A percentile compares a stretch with the other conserved stretches of the same genome.
These are phyloP conservation scores for Zoanthus solanderi DNA, from an alignment of 92 coral and sea anemone genomes.

Conservation along the genomic window DNA sequence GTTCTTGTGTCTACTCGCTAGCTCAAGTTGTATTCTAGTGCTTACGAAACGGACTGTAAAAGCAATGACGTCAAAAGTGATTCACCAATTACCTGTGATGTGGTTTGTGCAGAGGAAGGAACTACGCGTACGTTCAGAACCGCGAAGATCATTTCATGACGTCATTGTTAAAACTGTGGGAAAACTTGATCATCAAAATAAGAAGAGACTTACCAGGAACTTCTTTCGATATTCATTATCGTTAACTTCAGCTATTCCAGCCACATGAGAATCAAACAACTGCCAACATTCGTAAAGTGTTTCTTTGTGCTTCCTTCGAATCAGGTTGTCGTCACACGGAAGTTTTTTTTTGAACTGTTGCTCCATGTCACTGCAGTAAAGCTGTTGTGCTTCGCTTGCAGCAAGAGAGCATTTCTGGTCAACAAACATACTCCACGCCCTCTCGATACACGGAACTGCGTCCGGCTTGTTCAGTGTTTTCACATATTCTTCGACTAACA, in stretches of 20 bases:
- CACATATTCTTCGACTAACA: constrained; percentile 39
- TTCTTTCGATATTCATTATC: not conserved
- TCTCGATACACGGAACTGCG: constrained; percentile 41
- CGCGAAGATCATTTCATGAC: too few relatives aligned
- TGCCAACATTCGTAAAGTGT: constrained; percentile 8
- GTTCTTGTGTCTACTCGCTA: too few relatives aligned
- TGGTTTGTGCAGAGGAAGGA: too few relatives aligned
- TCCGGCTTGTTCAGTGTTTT: constrained; percentile 35
- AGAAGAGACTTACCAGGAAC: constrained; percentile 5
- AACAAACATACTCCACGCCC: constrained; percentile 34
- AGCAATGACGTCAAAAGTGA: too few relatives aligned
- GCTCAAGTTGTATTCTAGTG: too few relatives aligned
- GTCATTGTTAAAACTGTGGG: not conserved
- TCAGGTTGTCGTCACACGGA: constrained; percentile 24
- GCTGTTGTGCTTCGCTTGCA: constrained; percentile 14
- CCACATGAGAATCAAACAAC: constrained; percentile 34
- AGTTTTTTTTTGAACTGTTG: not conserved
- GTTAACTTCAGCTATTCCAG: constrained; percentile 25
- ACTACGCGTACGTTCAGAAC: too few relatives aligned
- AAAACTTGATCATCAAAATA: not conserved
- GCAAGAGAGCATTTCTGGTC: constrained; percentile 35
- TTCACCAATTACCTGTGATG: too few relatives aligned
- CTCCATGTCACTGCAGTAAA: constrained; percentile 35
- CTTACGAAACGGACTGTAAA: too few relatives aligned
- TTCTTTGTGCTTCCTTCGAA: constrained; percentile 24